Evolutionary conservation across 2,888 invertebrate genomes (phyloP).

Genomic region (Melieria crassipennis): DNA sequence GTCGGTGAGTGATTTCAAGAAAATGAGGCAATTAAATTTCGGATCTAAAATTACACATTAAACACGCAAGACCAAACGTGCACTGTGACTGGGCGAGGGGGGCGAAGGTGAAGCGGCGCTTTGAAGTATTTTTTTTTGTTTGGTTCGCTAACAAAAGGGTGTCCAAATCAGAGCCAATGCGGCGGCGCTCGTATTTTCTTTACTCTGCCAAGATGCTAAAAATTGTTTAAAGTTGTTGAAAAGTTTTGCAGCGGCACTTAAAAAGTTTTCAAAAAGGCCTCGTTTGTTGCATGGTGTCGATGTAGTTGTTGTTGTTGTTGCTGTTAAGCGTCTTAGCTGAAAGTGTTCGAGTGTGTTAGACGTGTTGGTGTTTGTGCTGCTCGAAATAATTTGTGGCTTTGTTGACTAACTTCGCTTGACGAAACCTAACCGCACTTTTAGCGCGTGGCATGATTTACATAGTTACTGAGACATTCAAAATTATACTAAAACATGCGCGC

Average conservation of each 20-base stretch:
- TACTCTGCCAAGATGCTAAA: not conserved
- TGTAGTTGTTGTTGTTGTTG: no score
- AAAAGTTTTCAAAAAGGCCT: not conserved
- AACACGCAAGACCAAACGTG: constrained; percentile 50
- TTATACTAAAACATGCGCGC: not conserved
- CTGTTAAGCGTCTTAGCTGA: not conserved
- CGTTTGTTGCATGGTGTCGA: no score
- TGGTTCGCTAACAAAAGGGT: not conserved
- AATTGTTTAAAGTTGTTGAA: not conserved
- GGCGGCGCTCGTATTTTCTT: not conserved
- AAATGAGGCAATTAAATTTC: constrained; percentile 32
- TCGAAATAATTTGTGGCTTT: no score
- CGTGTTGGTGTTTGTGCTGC: no score
- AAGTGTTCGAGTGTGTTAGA: no score
- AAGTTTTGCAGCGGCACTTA: constrained; percentile 9
- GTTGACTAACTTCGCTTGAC: no score
- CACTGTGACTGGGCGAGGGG: not conserved
- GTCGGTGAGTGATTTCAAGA: constrained; percentile 27
- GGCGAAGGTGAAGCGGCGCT: not conserved
- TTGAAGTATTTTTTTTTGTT: not conserved
- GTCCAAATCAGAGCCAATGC: not conserved
- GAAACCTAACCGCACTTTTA: no score
- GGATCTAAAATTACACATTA: constrained; percentile 45
- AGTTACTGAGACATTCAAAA: no score
- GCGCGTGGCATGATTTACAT: no score